Percentiles rank a stretch among this genome's conserved stretches.
Evolutionary conservation across 2,888 invertebrate species (phyloP).

Genomic region (Eurois occulta): DNA sequence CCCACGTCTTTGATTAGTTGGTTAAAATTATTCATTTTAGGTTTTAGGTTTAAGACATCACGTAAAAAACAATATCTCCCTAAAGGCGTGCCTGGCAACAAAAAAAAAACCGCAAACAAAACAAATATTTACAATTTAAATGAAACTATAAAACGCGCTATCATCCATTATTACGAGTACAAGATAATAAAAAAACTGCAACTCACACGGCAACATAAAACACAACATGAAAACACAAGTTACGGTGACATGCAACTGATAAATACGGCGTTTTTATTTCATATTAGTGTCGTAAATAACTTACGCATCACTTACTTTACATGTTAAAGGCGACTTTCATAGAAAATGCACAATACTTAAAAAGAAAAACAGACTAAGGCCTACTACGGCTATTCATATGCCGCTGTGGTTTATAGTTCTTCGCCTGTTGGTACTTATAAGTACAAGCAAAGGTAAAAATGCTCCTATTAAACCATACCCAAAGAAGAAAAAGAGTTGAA

Average conservation of each 20-base stretch:
- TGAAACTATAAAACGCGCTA: not conserved
- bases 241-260: conserved; percentile 35
- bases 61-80: not conserved
- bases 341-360: not conserved
- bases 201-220: conserved; percentile 38
- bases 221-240: conserved; percentile 18
- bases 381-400: not conserved
- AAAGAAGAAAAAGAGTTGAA: too few species aligned
- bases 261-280: conserved; percentile 34
- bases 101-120: not conserved
- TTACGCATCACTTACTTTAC: conserved; percentile 11
- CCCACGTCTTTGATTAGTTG: not conserved
- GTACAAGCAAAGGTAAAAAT: not conserved
- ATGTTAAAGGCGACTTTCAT: not conserved
- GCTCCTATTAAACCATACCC: not conserved
- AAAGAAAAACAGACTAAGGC: not conserved
- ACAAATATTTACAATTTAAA: conserved; percentile 12
- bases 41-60: not conserved
- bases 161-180: conserved; percentile 32
- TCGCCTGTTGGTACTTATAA: not conserved
- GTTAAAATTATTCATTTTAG: not conserved
- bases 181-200: conserved; percentile 30
- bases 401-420: not conserved
- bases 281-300: conserved; percentile 44
- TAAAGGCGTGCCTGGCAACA: not conserved